Base-by-base conservation (phyloP, 30 jellyfish, hydroid and myxozoan genomes). In the Hydra vulgaris region DNA sequence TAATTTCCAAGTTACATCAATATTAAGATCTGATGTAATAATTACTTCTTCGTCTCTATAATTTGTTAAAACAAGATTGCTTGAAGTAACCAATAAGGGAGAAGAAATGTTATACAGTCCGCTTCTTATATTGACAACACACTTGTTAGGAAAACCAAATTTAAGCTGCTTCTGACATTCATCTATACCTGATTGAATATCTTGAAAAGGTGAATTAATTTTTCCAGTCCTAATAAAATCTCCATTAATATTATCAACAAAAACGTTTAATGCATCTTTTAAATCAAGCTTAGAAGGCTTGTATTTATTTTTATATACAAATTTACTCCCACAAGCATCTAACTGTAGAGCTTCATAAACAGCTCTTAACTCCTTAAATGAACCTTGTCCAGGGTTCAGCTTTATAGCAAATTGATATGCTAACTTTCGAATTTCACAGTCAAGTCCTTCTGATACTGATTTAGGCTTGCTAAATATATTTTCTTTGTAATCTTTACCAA, bases 321-420 rank as follows among this genome's bases (percentile, higher is more conserved):
- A 66, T 66, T 66, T 61, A 15, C 18, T 26, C 17, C 71, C 90
- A 73, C 98, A 92, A 27, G 87, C 24, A 3, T 82, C 79, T 17
- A 92, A 70, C 80, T 92, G 90, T 71, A 92, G 89, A 54, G 94
- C 98, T 76, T 92, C 96, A 25, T 70, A 75, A 24, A 92, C 88
- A 40, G 88, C 79, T 79, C 76, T 70, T 18, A 92, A 17, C 71
- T 80, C 87, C 1, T 18, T 27, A 0, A 4, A 21, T 7, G n/a
- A 61, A 0, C 87, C 87, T 1, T 74, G 26, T 15, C 87, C 87
- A 27, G 94, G n/a, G 23, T 74, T 66, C 0, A 87, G 61, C 24
- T 79, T 84, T 79, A 75, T 79, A 21, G 98, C 72, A 61, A 74
- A 87, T 23, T 86, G 76, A 79, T 81, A 92, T 25, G 98, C 98